Percentiles rank a stretch among this genome's conserved stretches.
These are phyloP conservation scores for Andrena flavipes DNA, from an alignment of 2,888 invertebrate genomes.

Conservation along the genomic window DNA sequence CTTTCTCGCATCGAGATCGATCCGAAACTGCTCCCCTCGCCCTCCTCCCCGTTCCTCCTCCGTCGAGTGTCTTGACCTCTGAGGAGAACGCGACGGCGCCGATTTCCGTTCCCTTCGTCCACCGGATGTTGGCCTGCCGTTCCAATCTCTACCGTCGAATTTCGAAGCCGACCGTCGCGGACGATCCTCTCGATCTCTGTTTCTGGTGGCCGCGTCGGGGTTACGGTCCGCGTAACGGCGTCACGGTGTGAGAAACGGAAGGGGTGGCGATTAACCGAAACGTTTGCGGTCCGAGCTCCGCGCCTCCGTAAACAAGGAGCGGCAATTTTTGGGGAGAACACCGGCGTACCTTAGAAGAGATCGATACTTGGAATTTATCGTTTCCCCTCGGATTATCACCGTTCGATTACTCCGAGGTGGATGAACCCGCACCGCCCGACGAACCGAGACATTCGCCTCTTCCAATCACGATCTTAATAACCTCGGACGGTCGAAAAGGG, in stretches of 20 bases:
- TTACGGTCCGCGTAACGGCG: constrained; percentile 35
- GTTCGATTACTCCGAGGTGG: constrained; percentile 68
- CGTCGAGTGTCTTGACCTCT: constrained; percentile 10
- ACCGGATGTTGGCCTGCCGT: constrained; percentile 48
- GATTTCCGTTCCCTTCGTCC: constrained; percentile 42
- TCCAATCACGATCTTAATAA: constrained; percentile 81
- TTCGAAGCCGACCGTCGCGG: not conserved
- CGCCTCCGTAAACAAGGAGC: constrained; percentile 52
- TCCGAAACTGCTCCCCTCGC: constrained; percentile 42
- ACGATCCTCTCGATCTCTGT: not conserved
- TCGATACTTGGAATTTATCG: constrained; percentile 68
- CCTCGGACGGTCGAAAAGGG: constrained; percentile 68
- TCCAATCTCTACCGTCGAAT: constrained; percentile 2
- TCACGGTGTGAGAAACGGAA: constrained; percentile 37
- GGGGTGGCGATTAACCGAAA: constrained; percentile 48
- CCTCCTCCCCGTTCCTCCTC: not conserved
- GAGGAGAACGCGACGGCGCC: not conserved
- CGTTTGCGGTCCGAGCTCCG: constrained; percentile 45
- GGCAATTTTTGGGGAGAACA: constrained; percentile 60
- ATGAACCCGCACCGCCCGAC: constrained; percentile 63
- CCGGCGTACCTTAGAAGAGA: constrained; percentile 55
- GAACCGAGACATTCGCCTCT: constrained; percentile 65
- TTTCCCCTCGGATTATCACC: constrained; percentile 70
- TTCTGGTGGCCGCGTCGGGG: not conserved
- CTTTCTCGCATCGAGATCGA: constrained; percentile 56